Evolutionary conservation across 2,113 vertebrate genomes (phyloP).

Genomic region (Oenanthe melanoleuca): DNA sequence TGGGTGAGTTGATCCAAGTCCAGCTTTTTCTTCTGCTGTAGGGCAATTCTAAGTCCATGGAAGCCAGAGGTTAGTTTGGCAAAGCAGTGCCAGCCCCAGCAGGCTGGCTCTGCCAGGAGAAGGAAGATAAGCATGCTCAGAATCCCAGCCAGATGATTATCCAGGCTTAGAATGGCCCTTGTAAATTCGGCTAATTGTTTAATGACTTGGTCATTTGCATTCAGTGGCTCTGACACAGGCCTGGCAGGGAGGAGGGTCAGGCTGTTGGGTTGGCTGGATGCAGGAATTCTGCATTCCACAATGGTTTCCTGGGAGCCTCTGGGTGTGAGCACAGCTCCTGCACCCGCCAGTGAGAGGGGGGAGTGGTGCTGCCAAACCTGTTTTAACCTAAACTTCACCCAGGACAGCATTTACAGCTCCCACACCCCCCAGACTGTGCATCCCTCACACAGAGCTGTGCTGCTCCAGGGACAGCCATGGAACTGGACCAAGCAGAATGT

Average conservation of each 20-base stretch:
- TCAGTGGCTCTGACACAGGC: not conserved
- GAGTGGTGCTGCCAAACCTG: not conserved
- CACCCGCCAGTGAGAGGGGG: fast-evolving
- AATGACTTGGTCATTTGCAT: not conserved
- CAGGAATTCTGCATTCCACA: not conserved
- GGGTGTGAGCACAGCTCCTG: not conserved
- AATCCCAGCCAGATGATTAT: conserved; percentile 9
- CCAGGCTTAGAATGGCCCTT: conserved; percentile 13
- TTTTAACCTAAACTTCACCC: not conserved
- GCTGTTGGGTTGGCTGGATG: not conserved
- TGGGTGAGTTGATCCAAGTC: not conserved
- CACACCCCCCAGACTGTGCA: not conserved
- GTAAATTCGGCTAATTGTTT: conserved; percentile 41
- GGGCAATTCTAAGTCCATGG: not conserved
- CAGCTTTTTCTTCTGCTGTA: not conserved
- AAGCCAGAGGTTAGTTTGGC: not conserved
- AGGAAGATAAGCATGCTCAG: not conserved
- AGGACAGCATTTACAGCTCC: not conserved
- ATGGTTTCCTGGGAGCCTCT: not conserved
- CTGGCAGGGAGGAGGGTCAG: not conserved
- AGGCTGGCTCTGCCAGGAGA: not conserved
- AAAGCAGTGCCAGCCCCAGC: not conserved
- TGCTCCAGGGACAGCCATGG: not conserved
- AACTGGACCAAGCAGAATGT: not conserved
- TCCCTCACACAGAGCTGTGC: not conserved